phyloP scores from a whole-genome alignment of 2,888 invertebrate genomes.

The Eupithecia subfuscata region DNA sequence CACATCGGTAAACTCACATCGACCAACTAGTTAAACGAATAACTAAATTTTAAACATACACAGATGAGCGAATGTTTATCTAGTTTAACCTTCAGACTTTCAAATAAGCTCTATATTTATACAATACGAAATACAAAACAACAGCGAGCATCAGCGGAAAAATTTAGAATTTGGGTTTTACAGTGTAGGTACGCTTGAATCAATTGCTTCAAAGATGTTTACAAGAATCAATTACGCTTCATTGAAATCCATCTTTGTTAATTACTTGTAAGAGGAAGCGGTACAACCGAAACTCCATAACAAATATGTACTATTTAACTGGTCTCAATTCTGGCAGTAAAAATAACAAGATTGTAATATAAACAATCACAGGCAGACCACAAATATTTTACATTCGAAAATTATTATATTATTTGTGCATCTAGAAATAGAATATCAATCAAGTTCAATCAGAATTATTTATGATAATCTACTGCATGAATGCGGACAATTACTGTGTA shows the following conservation, averaged over 20 bases:
- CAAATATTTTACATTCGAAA: background rate
- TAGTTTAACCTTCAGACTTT: slow-evolving; percentile 30
- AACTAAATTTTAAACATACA: slow-evolving; percentile 24
- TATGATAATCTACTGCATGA: slow-evolving; percentile 51
- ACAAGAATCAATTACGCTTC: slow-evolving; percentile 59
- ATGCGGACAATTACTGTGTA: slow-evolving; percentile 55
- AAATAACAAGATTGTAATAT: slow-evolving; percentile 33
- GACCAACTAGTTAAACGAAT: slow-evolving; percentile 32
- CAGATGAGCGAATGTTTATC: slow-evolving; percentile 21
- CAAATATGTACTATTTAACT: slow-evolving; percentile 53
- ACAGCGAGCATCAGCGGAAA: background rate
- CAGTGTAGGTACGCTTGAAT: background rate
- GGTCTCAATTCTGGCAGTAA: slow-evolving; percentile 37
- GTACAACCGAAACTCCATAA: slow-evolving; percentile 49
- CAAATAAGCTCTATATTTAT: slow-evolving; percentile 5
- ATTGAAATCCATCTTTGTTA: slow-evolving; percentile 55
- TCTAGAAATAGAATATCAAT: slow-evolving; percentile 35
- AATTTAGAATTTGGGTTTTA: background rate
- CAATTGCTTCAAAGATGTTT: slow-evolving; percentile 38
- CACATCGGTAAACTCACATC: slow-evolving; percentile 38
- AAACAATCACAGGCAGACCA: background rate
- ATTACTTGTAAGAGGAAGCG: slow-evolving; percentile 54
- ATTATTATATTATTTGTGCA: background rate
- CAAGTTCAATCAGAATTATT: slow-evolving; percentile 36
- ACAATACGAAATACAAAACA: slow-evolving; percentile 6